phyloP scores from a whole-genome alignment of 2,888 invertebrate species.

The Macrophya annulata region DNA sequence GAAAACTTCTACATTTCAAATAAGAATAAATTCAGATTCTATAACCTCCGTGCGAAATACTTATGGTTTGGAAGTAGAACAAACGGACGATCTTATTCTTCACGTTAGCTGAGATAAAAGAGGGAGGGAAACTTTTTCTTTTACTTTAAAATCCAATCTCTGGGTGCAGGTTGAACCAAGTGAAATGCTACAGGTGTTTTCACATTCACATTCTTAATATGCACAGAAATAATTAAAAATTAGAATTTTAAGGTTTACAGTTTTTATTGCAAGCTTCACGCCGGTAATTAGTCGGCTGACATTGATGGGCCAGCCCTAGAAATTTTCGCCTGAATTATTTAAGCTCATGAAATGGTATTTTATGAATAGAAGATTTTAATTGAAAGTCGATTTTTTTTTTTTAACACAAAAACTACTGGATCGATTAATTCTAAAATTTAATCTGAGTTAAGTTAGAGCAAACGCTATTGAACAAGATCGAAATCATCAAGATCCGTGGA shows the following conservation, averaged over 20 bases:
- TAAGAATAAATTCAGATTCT: conserved; percentile 74
- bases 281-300: too few relatives aligned
- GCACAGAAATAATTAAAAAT: neutral
- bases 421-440: neutral
- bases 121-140: neutral
- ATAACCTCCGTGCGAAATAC: conserved; percentile 57
- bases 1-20: conserved; percentile 75
- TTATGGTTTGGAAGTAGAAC: conserved; percentile 57
- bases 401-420: neutral
- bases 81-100: neutral
- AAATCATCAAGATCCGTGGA: neutral
- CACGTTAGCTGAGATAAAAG: neutral
- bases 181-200: neutral
- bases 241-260: neutral
- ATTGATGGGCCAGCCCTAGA: neutral
- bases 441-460: neutral
- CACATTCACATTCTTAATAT: neutral
- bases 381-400: neutral
- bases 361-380: neutral
- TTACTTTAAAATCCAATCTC: neutral
- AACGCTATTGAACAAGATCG: neutral
- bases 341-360: neutral
- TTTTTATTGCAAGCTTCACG: neutral
- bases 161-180: neutral
- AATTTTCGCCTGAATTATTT: neutral